Evolutionary conservation across 2,797 vertebrate genomes (phyloP).

Genomic region (Neostethus bicornis): DNA sequence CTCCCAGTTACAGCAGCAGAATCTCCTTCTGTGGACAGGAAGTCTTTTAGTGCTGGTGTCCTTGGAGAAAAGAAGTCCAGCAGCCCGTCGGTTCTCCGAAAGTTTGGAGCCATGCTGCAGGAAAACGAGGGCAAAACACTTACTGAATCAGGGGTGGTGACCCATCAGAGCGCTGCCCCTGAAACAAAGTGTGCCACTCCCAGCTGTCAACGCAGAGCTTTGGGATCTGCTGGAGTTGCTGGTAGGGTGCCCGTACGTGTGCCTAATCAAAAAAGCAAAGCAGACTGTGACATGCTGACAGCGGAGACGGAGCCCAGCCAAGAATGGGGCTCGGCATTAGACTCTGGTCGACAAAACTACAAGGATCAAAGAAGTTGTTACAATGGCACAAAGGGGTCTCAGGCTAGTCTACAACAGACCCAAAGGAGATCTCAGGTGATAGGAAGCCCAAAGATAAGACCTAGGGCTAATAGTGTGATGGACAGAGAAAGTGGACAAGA

Average conservation of each 20-base stretch:
- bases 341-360: conserved; percentile 60
- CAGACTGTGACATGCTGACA: conserved; percentile 75
- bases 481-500: conserved; percentile 58
- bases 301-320: conserved; percentile 66
- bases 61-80: conserved; percentile 70
- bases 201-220: conserved; percentile 79
- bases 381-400: conserved; percentile 54
- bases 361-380: conserved; percentile 63
- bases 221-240: conserved; percentile 53
- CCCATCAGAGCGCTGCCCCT: conserved; percentile 59
- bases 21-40: conserved; percentile 70
- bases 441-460: conserved; percentile 68
- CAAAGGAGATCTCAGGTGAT: conserved; percentile 59
- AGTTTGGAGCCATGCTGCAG: conserved; percentile 76
- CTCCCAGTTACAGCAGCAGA: conserved; percentile 60
- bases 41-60: conserved; percentile 48
- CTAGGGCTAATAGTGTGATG: conserved; percentile 51
- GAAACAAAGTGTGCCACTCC: conserved; percentile 69
- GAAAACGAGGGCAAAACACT: conserved; percentile 81
- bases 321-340: conserved; percentile 58
- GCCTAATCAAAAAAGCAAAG: conserved; percentile 80
- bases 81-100: conserved; percentile 78
- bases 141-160: conserved; percentile 73
- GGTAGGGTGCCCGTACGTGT: conserved; percentile 60
- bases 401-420: conserved; percentile 48